Conservation (phyloP, 64 coral and sea anemone species). For the Orbicella faveolata region DNA sequence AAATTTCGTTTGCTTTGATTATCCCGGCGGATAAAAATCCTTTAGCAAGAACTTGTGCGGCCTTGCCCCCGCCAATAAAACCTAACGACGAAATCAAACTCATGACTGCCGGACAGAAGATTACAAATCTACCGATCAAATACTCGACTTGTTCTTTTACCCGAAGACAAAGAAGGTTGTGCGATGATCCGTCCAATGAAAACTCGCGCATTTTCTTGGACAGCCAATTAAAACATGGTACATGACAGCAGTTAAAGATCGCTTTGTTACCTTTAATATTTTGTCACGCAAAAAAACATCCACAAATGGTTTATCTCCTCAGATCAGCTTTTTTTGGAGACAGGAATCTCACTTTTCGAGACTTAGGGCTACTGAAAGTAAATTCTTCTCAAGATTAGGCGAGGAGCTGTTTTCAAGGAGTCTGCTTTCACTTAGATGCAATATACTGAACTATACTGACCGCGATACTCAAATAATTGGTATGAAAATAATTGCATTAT, state of each 20-base stretch:
- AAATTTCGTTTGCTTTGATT: constrained; percentile 79
- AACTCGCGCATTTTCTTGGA: neutral
- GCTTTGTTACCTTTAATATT: neutral
- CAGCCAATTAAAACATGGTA: neutral
- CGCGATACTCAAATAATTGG: neutral
- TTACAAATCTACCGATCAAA: neutral
- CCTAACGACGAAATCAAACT: constrained; percentile 81
- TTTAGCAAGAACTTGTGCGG: constrained; percentile 84
- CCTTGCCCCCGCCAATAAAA: constrained; percentile 98
- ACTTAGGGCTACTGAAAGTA: too few relatives aligned
- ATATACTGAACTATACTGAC: neutral
- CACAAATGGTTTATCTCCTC: too few relatives aligned
- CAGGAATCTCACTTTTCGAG: too few relatives aligned
- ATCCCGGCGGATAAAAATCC: constrained; percentile 91
- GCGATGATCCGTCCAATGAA: neutral
- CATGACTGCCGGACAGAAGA: constrained; percentile 20
- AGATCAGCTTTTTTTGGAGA: too few relatives aligned
- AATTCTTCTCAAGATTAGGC: neutral
- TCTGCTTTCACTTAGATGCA: neutral
- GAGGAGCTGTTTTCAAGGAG: neutral
- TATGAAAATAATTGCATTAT: neutral
- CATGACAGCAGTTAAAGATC: neutral
- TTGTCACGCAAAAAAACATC: neutral
- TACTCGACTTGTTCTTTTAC: neutral
- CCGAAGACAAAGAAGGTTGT: neutral